Base-by-base conservation (phyloP, 53 echinoderm and acorn worm genomes). In the Luidia sarsii region DNA sequence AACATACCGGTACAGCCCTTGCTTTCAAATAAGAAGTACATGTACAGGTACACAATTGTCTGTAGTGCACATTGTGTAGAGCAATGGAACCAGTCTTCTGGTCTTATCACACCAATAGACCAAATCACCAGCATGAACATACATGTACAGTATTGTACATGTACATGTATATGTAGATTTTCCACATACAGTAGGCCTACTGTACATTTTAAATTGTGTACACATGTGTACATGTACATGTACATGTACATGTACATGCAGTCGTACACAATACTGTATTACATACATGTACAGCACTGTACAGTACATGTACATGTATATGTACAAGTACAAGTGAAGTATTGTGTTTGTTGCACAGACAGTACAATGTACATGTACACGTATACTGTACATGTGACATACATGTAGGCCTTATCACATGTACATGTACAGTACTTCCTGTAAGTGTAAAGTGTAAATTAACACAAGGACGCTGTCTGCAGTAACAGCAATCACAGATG, bases 261-360 rank as follows among this genome's bases (percentile, higher is more conserved):
- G 23, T 9, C 27, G 56, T 24, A 2, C 25, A 24, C 56, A 51
- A 19, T 43, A 3, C 51, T 51, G 4, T 25, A 57, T 4, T 57
- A 57, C 57, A 57, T 51, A 51, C 57, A 57, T 57, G 57, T 24
- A 57, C 7, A 22, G 28, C 43, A 67, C 45, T 15, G 45, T 65
- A 36, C 25, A 65, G 20, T 15, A 60, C 32, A 62, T 57, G 57
- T 57, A 57, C 57, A 57, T 27, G 57, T 57, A 57, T 28, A 57
- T 57, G 57, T 57, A 57, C 27, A 25, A 8, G 27, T 57, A 57
- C 57, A 57, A 25, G 57, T 57, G 27, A 25, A 20, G 4, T 24
- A 57, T 13, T 18, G 8, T 9, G 3, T 9, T 51, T 15, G 20
- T 51, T 20, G n/a, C n/a, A n/a, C n/a, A n/a, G n/a, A n/a, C n/a